Base-by-base conservation (phyloP, 1,140 invertebrate genomes). In the Stegodyphus mimosarum region DNA sequence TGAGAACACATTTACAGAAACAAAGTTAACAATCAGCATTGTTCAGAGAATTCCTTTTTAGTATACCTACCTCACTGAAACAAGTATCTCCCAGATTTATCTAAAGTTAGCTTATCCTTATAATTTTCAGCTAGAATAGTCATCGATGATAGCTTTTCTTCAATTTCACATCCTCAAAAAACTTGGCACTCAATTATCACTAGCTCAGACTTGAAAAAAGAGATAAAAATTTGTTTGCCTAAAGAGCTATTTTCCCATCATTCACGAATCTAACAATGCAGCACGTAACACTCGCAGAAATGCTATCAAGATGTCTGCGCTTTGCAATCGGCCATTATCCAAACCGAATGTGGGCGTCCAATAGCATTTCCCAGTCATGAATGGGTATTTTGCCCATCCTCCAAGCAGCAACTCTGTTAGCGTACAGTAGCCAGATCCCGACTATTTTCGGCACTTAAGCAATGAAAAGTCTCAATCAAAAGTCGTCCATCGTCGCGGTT, bases 381-480 rank as follows among this genome's bases (percentile, higher is more conserved):
- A 9, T 60, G 55, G 55, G 55, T 11, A 9, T 15, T 11, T 15
- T 15, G 9, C 55, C 55, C 55, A 60, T 60, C 55, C 74, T 55
- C 60, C 49, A 11, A 51, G 33, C 64, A 33, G 76, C 75, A 64
- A 64, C 33, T 60, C 75, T 64, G 75, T 77, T 77, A 77, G 66
- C 17, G 63, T 64, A 64, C 74, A 76, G 74, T 15, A 64, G 49
- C 53, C 52, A 76, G 76, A 69, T 70, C 64, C 69, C 1, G 76
- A 1, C 1, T 33, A 33, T 33, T 33, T 33, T 33, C 33, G 66
- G 76, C 76, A 18, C 64, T 79, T 79, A 79, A 51, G 76, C 33
- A 66, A 53, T 53, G 64, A 79, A 79, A 79, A 79, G 76, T 53
- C 64, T 69, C 76, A 79, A 79, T 79, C 76, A 70, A 50, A 79